Evolutionary conservation across 2,113 vertebrate species (phyloP), one percentile per base, ranked within the genome.

Genomic region (Tragulus kanchil): DNA sequence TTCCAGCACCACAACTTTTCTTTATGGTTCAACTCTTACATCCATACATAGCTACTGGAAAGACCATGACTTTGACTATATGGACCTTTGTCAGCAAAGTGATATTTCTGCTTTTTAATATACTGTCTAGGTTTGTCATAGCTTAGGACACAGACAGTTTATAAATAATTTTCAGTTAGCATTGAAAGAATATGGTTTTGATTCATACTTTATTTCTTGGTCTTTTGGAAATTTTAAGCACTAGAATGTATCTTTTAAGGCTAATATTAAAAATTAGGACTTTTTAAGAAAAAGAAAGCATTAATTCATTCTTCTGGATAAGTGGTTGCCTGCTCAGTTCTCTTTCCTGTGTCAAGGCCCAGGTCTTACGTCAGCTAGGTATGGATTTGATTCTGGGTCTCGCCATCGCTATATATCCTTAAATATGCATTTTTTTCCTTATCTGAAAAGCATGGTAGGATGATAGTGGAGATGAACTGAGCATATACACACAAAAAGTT

Each of bases 201-300:
- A 94, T 19, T 88, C 64, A 81, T 59, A 8, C 16, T 42, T 65
- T 11, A 94, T 85, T 93, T 93, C 36, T 93, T 58, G 12, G 9
- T 93, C 59, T 78, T 52, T 93, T 88, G 56, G 61, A 95, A 87
- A 88, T 58, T 54, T 84, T 52, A 96, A 93, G 31, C 48, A 52
- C 19, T 9, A 0, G 1, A 88, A 81, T 58, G 0, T 85, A 69
- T n/a, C 71, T 64, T 95, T 89, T 88, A 13, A 69, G 5, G 28
- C 16, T 87, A 17, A 4, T 62, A 95, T 93, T 52, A 2, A 73
- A 97, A 93, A 85, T n/a, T 42, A 28, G 19, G 3, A 19, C 23
- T 61, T 87, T 42, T 56, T 25, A 9, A 23, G 3, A 77, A 26
- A 69, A 85, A 61, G 2, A 42, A 79, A 79, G 8, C 45, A 56